phyloP scores from a whole-genome alignment of 2,113 vertebrate genomes.

The Amazona guildingii region DNA sequence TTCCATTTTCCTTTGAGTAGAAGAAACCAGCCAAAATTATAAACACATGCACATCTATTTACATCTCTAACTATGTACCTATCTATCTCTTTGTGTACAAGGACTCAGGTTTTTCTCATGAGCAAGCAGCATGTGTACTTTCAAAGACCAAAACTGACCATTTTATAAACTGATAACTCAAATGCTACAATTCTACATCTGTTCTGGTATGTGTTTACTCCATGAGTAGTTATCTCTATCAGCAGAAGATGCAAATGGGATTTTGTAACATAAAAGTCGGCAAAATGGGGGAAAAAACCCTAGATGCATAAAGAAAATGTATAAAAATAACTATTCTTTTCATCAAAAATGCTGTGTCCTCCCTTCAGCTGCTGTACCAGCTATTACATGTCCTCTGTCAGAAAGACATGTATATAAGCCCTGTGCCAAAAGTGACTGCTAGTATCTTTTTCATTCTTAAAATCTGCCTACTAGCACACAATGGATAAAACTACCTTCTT shows the following conservation, averaged over 20 bases:
- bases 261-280: neutral
- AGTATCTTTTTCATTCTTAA: neutral
- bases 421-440: neutral
- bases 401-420: neutral
- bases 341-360: neutral
- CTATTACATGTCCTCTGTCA: neutral
- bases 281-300: neutral
- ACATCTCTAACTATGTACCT: neutral
- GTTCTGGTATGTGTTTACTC: neutral
- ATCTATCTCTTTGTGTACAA: neutral
- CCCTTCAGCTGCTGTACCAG: neutral
- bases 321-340: neutral
- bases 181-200: neutral
- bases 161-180: neutral
- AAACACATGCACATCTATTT: neutral
- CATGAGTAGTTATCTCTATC: neutral
- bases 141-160: neutral
- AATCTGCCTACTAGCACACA: neutral
- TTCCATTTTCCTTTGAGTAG: neutral
- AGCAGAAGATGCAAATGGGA: neutral
- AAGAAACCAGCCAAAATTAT: neutral
- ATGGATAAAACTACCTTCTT: slow-evolving; percentile 79
- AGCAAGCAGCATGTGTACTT: neutral
- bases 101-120: neutral
- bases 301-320: neutral